Evolutionary conservation across 1,140 invertebrate species (phyloP), one percentile per base, ranked within the genome.

Genomic region (Oncopeltus fasciatus): DNA sequence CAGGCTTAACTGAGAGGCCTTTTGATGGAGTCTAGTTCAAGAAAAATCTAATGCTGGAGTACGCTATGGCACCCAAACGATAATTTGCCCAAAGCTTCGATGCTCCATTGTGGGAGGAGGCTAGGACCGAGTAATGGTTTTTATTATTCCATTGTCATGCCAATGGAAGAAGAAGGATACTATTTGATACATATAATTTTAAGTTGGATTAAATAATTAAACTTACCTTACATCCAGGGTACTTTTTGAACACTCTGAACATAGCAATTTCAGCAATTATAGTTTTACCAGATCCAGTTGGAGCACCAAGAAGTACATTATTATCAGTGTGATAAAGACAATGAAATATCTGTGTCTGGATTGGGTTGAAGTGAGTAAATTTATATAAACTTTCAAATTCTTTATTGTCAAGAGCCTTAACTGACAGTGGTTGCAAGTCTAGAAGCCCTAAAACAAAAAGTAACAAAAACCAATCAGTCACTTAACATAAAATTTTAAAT

Each of bases 271-370:
- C 97, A 0, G 97, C 96, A 11, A 90, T 92, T 59, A 98, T 92
- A 0, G 97, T 99, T 80, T 99, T 99, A 51, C 97, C 97, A 0
- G 95, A 98, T 4, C 95, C 95, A 3, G 97, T 99, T 0, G 97
- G 97, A 1, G 97, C 96, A 2, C 97, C 96, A 12, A 99, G 75
- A 1, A 99, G 75, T 2, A 96, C 86, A 73, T 98, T 99, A 65
- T 85, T 82, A 70, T 99, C 92, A 0, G 92, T 95, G 72, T 98
- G 87, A 74, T 97, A 99, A 0, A 98, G 76, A 65, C 88, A 89
- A 74, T 98, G 92, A 73, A 99, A 99, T 46, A 98, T 89, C 77
- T 99, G 97, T 4, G 95, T 98, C 75, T 99, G 97, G 69, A 99
- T 94, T 1, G 96, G 93, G 78, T 99, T 99, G 75, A 99, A 99